Percentiles rank a stretch among this genome's conserved stretches.
phyloP scores from a whole-genome alignment of 2,888 invertebrate species.

The Lissonota sp. region DNA sequence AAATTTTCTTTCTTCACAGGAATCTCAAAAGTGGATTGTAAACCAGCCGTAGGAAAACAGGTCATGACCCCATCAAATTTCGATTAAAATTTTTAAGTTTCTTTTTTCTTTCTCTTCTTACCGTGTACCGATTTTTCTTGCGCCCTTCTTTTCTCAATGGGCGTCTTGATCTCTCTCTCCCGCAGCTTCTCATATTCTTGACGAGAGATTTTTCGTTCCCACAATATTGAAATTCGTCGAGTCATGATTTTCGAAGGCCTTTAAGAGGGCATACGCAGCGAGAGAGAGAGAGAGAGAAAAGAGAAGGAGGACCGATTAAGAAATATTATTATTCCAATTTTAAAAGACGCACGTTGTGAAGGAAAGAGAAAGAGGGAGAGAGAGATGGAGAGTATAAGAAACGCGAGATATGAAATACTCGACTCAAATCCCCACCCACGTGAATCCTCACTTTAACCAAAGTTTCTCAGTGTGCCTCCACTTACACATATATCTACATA shows the following conservation, averaged over 20 bases:
- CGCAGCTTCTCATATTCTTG: conserved; percentile 30
- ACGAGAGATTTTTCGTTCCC: conserved; percentile 77
- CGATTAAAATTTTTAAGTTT: conserved; percentile 15
- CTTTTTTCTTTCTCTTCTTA: conserved; percentile 29
- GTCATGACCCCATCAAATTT: not conserved
- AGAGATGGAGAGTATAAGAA: conserved; percentile 64
- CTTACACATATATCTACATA: not conserved
- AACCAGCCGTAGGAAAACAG: too few species aligned
- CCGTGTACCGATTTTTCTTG: conserved; percentile 27
- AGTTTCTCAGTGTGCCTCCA: conserved; percentile 30
- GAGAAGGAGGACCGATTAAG: conserved; percentile 75
- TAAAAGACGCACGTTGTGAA: conserved; percentile 75
- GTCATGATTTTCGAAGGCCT: conserved; percentile 80
- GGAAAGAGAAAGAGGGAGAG: conserved; percentile 23
- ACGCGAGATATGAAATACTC: conserved; percentile 62
- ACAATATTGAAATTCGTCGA: conserved; percentile 83
- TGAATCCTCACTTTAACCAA: conserved; percentile 45
- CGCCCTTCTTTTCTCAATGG: conserved; percentile 1
- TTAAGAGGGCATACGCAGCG: conserved; percentile 61
- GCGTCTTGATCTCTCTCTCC: conserved; percentile 22
- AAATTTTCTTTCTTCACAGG: too few species aligned
- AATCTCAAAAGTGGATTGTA: too few species aligned
- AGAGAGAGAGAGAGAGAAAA: conserved; percentile 69
- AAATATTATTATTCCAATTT: conserved; percentile 83
- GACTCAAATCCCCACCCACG: conserved; percentile 55